These are phyloP conservation scores for Sphyrna mokarran DNA, from an alignment of 2,113 vertebrate species.

Conservation along the genomic window DNA sequence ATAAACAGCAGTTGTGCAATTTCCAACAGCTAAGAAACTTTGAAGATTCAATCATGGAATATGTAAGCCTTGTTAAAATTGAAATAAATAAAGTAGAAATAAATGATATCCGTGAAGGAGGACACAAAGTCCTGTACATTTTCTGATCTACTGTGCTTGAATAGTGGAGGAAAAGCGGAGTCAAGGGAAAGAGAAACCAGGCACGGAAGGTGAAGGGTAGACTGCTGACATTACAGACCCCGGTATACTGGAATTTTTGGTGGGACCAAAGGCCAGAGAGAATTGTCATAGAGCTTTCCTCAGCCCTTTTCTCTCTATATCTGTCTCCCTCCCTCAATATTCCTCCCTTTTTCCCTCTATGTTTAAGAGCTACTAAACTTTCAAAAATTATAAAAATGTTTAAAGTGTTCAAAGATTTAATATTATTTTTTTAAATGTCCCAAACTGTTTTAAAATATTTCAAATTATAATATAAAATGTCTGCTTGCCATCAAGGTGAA, in stretches of 20 bases:
- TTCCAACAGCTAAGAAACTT: background rate
- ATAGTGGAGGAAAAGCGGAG: background rate
- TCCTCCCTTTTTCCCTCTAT: too few relatives aligned
- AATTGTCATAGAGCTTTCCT: background rate
- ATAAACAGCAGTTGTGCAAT: background rate
- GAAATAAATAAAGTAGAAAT: background rate
- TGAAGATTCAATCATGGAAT: background rate
- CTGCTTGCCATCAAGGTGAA: too few relatives aligned
- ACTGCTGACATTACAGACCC: too few relatives aligned
- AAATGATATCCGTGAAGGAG: background rate
- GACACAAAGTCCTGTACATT: too few relatives aligned
- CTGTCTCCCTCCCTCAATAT: background rate
- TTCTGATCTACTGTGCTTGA: background rate
- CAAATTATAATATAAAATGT: too few relatives aligned
- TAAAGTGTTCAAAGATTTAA: too few relatives aligned
- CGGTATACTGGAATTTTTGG: background rate
- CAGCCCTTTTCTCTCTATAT: background rate
- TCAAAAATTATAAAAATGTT: too few relatives aligned
- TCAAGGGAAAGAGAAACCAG: background rate
- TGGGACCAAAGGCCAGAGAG: background rate
- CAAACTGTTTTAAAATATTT: too few relatives aligned
- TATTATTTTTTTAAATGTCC: too few relatives aligned
- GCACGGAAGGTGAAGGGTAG: background rate
- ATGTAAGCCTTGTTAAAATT: background rate
- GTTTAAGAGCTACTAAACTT: background rate